Evolutionary conservation across 1,140 invertebrate genomes (phyloP).

Genomic region (Bombus picipes): DNA sequence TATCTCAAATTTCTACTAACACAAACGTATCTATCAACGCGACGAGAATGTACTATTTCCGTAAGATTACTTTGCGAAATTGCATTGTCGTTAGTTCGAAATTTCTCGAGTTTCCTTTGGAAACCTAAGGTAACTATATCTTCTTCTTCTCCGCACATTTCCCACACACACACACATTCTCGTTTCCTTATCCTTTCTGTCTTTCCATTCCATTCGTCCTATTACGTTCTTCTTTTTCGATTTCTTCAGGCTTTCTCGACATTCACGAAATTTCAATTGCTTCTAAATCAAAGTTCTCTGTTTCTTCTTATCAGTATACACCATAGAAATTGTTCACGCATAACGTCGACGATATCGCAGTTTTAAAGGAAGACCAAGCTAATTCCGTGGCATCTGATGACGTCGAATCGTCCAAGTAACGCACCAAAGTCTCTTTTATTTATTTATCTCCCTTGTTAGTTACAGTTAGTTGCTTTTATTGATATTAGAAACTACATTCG

Average conservation of each 20-base stretch:
- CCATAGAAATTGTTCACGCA: background rate
- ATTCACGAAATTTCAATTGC: conserved; percentile 11
- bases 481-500: no score
- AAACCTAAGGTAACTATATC: conserved; percentile 7
- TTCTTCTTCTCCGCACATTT: background rate
- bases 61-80: conserved; percentile 44
- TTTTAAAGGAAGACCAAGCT: background rate
- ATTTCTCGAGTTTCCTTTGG: conserved; percentile 38
- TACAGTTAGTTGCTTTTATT: no score
- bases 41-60: conserved; percentile 17
- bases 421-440: no score
- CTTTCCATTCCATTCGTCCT: background rate
- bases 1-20: background rate
- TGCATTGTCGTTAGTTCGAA: conserved; percentile 55
- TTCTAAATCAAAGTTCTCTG: background rate
- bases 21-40: background rate
- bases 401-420: no score
- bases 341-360: background rate
- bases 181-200: background rate
- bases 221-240: background rate
- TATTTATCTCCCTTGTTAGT: no score
- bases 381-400: no score
- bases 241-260: background rate
- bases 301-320: background rate
- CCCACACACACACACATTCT: background rate